These are phyloP conservation scores for Ceryle rudis DNA, from an alignment of 2,797 vertebrate genomes.

Conservation along the genomic window DNA sequence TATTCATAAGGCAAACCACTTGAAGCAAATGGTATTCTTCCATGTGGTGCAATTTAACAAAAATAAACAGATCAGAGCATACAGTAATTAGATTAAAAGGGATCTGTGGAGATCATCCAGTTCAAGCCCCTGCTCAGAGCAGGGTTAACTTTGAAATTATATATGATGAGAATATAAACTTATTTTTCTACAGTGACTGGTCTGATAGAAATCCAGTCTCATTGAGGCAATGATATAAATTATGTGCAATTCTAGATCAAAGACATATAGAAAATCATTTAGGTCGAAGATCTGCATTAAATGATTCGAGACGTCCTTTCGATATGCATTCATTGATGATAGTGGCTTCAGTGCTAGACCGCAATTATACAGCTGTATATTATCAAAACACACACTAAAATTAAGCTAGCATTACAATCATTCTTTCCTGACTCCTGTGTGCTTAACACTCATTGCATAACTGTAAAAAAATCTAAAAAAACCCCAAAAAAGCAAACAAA, in stretches of 20 bases:
- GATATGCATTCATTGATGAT: not conserved
- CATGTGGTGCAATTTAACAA: not conserved
- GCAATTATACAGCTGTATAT: not conserved
- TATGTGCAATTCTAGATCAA: not conserved
- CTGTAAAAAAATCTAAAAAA: not conserved
- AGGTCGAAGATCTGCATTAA: not conserved
- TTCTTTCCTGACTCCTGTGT: not conserved
- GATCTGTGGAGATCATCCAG: not conserved
- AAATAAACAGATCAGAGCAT: not conserved
- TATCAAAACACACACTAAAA: conserved; percentile 13
- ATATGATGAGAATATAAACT: not conserved
- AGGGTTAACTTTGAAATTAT: not conserved
- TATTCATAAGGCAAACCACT: not conserved
- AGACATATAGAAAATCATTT: conserved; percentile 16
- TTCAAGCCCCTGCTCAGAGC: not conserved
- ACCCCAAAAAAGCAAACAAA: no score
- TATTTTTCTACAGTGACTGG: not conserved
- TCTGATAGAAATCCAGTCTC: not conserved
- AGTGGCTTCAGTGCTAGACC: not conserved
- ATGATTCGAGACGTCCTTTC: conserved; percentile 8
- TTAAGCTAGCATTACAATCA: not conserved
- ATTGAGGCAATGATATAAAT: not conserved
- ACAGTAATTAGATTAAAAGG: not conserved
- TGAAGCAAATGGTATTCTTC: not conserved
- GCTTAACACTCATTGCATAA: not conserved